Evolutionary conservation across 1,140 invertebrate genomes (phyloP).

Genomic region (Globodera rostochiensis): DNA sequence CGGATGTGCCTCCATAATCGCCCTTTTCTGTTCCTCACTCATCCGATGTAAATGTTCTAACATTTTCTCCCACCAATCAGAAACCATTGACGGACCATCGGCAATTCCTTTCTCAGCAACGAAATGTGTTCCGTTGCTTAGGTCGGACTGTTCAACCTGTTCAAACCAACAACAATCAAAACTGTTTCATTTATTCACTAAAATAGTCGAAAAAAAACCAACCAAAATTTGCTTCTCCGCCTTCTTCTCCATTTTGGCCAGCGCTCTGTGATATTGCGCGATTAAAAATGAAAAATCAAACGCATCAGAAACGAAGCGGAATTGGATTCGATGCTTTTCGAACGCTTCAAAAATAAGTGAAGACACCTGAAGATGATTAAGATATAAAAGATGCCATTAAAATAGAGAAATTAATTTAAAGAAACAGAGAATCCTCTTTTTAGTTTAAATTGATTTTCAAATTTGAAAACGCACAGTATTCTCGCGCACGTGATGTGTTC

Average conservation of each 20-base stretch:
- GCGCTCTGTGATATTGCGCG: constrained; percentile 53
- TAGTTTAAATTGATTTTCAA: too few relatives aligned
- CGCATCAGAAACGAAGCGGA: constrained; percentile 42
- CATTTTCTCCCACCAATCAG: constrained; percentile 53
- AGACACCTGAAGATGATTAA: constrained; percentile 44
- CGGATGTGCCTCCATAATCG: constrained; percentile 44
- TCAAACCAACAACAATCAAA: not conserved
- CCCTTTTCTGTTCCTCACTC: constrained; percentile 47
- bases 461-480: constrained; percentile 31
- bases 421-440: not conserved
- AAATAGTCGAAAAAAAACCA: constrained; percentile 20
- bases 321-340: constrained; percentile 46
- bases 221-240: constrained; percentile 26
- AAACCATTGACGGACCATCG: constrained; percentile 44
- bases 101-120: constrained; percentile 50
- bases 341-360: constrained; percentile 39
- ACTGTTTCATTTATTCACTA: constrained; percentile 9
- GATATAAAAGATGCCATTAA: not conserved
- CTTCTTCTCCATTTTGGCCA: constrained; percentile 56
- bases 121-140: constrained; percentile 2
- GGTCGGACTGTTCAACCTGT: not conserved
- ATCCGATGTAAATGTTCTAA: constrained; percentile 47
- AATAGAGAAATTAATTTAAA: constrained; percentile 3
- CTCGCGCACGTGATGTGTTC: constrained; percentile 35
- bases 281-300: constrained; percentile 52